Base-by-base conservation (phyloP, 92 coral and sea anemone species). In the Ricordea florida region DNA sequence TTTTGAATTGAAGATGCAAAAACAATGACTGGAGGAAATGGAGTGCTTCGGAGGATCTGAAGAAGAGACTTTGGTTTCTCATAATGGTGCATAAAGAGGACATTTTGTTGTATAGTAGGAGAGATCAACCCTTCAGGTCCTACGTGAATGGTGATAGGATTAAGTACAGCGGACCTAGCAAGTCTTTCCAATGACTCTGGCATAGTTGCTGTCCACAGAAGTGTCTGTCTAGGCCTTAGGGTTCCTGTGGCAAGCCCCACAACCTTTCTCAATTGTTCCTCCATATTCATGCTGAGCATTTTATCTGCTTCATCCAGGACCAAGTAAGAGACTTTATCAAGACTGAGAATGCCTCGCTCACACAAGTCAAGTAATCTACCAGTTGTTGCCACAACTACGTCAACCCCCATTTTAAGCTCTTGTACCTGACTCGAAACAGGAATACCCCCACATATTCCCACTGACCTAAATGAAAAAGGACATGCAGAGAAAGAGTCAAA, bases 221-320 rank as follows among this genome's bases (percentile, higher is more conserved):
- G 76, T 60, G 98, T 91, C 81, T 94, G 98, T 51, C 98, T 79
- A 33, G 98, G 94, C 67, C 92, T 87, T 14, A 62, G 61, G 44
- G 85, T 62, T 28, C 90, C 88, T n/a, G 98, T 94, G 23, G 97
- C 98, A 17, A 94, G 81, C 3, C 93, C 97, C 14, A 94, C 97
- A 26, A 94, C 81, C 79, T 94, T 94, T 45, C 98, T 68, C 26
- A 94, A 68, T 69, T 94, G 98, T 46, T 88, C 98, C 60, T 94
- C 98, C 89, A 94, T 84, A 0, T 96, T 94, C 97, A 94, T 94
- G 4, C 97, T 96, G 15, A 94, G 91, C 98, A 94, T 94, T 57
- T 86, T 91, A 61, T 94, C 98, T 14, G 89, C 98, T 59, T 94
- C 98, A 61, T 94, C 98, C 90, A 94, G 85, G 27, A 94, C 98